Evolutionary conservation across 2,888 invertebrate genomes (phyloP), one percentile per base, ranked within the genome.

Genomic region (Melanostoma scalare): DNA sequence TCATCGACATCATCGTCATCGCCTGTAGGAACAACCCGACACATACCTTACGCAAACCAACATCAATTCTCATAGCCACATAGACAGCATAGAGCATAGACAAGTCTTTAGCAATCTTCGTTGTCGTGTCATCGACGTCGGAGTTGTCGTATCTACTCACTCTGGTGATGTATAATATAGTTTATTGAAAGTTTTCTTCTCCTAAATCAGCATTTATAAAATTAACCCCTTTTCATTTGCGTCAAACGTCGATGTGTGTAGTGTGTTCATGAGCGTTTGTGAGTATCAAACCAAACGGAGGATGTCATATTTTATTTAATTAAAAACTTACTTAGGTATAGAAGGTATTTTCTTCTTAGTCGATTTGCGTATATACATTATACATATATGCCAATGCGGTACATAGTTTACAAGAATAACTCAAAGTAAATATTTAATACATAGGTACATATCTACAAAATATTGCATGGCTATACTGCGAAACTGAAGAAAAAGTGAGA

Each of bases 151-250:
- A 8, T 30, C 6, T 52, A 72, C 52, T 78, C 78, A 84, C 65
- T 65, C 74, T 78, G 68, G 61, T 82, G 77, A 72, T 68, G 67
- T 68, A 61, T 61, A 58, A 60, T 58, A 74, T 78, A 74, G 78
- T 84, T 78, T 84, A 84, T 84, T 84, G 78, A 84, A 84, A 84
- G 82, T 84, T 84, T 84, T 86, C 78, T 86, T 84, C 81, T 75
- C 86, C 82, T 82, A 74, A 74, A 85, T 85, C 85, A 85, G 80
- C 86, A 86, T 86, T 86, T 86, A 86, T 86, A 85, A 86, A 86
- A 86, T 86, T 85, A 86, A 85, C 85, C 82, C 85, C 85, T 86
- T 86, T 75, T 84, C 82, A 85, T 78, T 73, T 74, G 69, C 73
- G 76, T 53, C 61, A 68, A 61, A 63, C 73, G 76, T 48, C 61